Conservation (phyloP, 1,140 invertebrate genomes). For the Carposina sasakii region DNA sequence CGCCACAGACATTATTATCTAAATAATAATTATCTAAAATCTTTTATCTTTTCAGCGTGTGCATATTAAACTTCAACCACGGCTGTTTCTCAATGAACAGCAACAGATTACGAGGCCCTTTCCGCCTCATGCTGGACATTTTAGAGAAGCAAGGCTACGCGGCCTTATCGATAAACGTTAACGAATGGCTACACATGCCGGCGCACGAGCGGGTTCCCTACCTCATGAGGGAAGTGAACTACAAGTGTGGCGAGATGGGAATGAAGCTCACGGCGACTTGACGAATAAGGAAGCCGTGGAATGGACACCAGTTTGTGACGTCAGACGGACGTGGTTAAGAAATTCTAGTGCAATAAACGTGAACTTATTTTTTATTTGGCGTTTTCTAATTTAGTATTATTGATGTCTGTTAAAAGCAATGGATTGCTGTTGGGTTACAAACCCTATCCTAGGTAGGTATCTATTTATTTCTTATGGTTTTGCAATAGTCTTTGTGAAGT, state of each 20-base stretch:
- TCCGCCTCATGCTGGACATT: constrained; percentile 48
- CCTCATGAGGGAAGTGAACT: constrained; percentile 49
- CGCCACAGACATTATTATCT: too few species aligned
- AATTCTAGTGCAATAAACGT: too few species aligned
- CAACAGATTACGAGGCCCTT: constrained; percentile 51
- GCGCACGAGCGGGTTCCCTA: constrained; percentile 50
- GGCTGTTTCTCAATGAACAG: constrained; percentile 65
- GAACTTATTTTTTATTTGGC: too few species aligned
- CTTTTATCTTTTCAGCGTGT: constrained; percentile 49
- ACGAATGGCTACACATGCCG: constrained; percentile 43
- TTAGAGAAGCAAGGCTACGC: constrained; percentile 49
- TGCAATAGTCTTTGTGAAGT: too few species aligned
- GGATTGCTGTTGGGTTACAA: too few species aligned
- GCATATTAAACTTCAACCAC: constrained; percentile 55
- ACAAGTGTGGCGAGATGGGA: constrained; percentile 53
- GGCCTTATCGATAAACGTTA: constrained; percentile 40
- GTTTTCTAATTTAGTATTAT: too few species aligned
- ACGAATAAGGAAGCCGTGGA: constrained; percentile 5
- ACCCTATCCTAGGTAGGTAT: too few species aligned
- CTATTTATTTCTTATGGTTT: too few species aligned
- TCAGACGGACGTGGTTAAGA: too few species aligned
- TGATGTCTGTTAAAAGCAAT: too few species aligned
- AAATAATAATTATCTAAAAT: too few species aligned
- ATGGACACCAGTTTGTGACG: too few species aligned
- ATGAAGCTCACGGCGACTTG: constrained; percentile 50